These are phyloP conservation scores for Pterophyllum scalare DNA, from an alignment of 2,113 vertebrate genomes.

Conservation along the genomic window DNA sequence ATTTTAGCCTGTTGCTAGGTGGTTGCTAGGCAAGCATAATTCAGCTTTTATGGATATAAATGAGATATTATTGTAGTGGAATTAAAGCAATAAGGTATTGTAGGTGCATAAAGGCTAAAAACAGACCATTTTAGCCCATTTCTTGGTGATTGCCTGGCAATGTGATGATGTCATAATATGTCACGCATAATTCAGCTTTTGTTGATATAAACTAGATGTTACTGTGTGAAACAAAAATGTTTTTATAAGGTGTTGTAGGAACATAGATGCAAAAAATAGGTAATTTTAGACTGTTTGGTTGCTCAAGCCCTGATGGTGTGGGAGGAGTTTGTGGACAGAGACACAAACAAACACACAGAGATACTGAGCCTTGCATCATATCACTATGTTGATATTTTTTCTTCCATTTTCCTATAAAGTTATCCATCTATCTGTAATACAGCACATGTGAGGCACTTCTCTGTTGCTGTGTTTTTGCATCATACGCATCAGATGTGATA, in stretches of 20 bases:
- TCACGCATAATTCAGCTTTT: not conserved
- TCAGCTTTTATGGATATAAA: not conserved
- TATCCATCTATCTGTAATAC: not conserved
- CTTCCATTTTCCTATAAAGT: not conserved
- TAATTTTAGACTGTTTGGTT: not conserved
- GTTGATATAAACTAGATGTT: not conserved
- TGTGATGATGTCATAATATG: not conserved
- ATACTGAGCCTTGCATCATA: not conserved
- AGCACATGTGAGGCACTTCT: not conserved
- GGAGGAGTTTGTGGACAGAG: not conserved
- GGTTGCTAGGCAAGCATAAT: not conserved
- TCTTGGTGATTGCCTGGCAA: not conserved
- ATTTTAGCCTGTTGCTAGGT: not conserved
- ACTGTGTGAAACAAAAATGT: not conserved
- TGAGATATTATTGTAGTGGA: not conserved
- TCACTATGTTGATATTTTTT: slow-evolving; percentile 12
- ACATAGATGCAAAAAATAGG: not conserved
- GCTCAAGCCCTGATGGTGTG: not conserved
- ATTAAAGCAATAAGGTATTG: not conserved
- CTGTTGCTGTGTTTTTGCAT: not conserved
- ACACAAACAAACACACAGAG: not conserved
- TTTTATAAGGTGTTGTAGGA: not conserved
- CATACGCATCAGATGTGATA: not conserved
- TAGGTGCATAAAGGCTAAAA: not conserved
- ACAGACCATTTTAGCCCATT: not conserved